These are phyloP conservation scores for Temnothorax curvispinosus DNA, from an alignment of 1,140 invertebrate genomes.

Conservation along the genomic window DNA sequence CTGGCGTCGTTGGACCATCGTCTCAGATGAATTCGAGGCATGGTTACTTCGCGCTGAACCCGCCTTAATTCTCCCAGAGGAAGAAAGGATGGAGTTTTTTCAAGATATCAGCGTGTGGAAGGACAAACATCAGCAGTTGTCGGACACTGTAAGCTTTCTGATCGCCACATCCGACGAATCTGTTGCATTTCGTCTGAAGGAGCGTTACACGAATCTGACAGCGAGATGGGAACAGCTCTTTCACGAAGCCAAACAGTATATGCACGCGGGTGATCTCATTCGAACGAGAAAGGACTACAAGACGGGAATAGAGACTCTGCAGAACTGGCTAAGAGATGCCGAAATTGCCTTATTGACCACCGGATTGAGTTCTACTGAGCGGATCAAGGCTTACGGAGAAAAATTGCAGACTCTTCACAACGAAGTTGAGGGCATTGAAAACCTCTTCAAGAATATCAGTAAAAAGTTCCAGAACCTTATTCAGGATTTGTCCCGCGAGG, in stretches of 20 bases:
- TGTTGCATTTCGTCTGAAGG: conserved; percentile 91
- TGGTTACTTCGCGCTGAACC: conserved; percentile 94
- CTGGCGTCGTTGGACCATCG: conserved; percentile 93
- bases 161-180: conserved; percentile 94
- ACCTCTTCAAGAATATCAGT: conserved; percentile 94
- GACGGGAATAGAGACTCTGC: conserved; percentile 90
- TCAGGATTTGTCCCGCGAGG: conserved; percentile 94
- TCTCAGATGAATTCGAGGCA: conserved; percentile 90
- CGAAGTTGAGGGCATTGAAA: conserved; percentile 95
- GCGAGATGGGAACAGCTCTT: conserved; percentile 93
- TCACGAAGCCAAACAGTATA: conserved; percentile 93
- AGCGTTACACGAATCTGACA: conserved; percentile 90
- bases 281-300: conserved; percentile 93
- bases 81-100: conserved; percentile 95
- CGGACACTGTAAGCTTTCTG: conserved; percentile 95
- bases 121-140: conserved; percentile 93
- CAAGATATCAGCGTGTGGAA: conserved; percentile 96
- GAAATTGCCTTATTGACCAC: conserved; percentile 89
- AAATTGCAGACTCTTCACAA: conserved; percentile 92
- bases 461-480: conserved; percentile 96
- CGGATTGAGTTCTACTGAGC: conserved; percentile 90
- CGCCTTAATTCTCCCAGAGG: conserved; percentile 91
- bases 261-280: conserved; percentile 94
- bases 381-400: conserved; percentile 92
- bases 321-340: conserved; percentile 92